Percentiles rank a stretch among this genome's conserved stretches.
Evolutionary conservation across 2,797 vertebrate genomes (phyloP).

Genomic region (Falco peregrinus): DNA sequence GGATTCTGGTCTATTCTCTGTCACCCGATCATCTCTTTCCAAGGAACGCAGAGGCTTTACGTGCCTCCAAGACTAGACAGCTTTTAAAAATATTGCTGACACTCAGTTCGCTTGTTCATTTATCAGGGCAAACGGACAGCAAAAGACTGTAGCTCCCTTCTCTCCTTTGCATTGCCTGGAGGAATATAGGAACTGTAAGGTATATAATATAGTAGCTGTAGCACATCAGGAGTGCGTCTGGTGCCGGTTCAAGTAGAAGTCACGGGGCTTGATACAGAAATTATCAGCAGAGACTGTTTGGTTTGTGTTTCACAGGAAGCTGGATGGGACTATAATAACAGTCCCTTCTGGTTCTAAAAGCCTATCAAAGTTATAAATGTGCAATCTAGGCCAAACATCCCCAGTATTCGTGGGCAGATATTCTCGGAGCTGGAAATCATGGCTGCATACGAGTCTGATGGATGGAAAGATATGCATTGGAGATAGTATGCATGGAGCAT

Average conservation of each 20-base stretch:
- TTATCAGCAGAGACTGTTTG: not conserved
- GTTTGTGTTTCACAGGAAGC: not conserved
- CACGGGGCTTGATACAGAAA: not conserved
- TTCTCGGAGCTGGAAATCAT: not conserved
- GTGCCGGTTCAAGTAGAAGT: not conserved
- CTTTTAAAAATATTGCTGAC: not conserved
- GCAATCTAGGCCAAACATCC: not conserved
- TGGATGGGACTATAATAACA: not conserved
- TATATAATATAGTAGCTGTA: not conserved
- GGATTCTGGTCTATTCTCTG: not conserved
- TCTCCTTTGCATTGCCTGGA: not conserved
- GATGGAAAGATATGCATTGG: not conserved
- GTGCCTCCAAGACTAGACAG: not conserved
- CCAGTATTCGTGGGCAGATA: not conserved
- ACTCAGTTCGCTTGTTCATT: not conserved
- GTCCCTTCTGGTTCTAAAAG: not conserved
- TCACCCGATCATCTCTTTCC: not conserved
- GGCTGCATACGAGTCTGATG: not conserved
- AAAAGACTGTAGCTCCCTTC: not conserved
- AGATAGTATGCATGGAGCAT: not conserved
- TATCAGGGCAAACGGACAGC: not conserved
- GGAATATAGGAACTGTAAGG: not conserved
- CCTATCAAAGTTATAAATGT: not conserved
- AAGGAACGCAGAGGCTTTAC: not conserved
- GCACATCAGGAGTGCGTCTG: rapidly evolving